phyloP scores from a whole-genome alignment of 2,797 vertebrate species.

The Sebastes itinus region DNA sequence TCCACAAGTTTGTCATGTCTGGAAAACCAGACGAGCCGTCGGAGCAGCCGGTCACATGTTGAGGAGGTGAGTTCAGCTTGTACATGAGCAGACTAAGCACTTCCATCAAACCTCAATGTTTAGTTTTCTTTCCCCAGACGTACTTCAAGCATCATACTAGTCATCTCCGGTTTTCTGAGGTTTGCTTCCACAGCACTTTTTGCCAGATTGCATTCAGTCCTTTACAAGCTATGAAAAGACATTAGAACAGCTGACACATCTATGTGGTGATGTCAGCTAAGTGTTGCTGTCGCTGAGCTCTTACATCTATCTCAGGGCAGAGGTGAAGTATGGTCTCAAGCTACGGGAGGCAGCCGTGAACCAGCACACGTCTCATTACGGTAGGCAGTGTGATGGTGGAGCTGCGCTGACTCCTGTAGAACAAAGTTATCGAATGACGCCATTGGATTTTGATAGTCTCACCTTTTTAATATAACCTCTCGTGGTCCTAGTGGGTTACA shows the following conservation, averaged over 20 bases:
- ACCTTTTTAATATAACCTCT: conserved; percentile 51
- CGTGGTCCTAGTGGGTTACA: conserved; percentile 57
- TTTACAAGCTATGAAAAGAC: conserved; percentile 62
- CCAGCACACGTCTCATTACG: conserved; percentile 19
- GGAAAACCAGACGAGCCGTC: conserved; percentile 62
- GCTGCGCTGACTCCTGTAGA: conserved; percentile 9
- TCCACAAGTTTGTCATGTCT: conserved; percentile 54
- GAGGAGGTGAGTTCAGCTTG: conserved; percentile 52
- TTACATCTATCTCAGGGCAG: conserved; percentile 59
- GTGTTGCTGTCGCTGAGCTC: conserved; percentile 60
- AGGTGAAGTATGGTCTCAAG: conserved; percentile 57
- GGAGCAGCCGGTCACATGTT: conserved; percentile 48
- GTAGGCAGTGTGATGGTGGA: not conserved
- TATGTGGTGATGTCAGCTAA: conserved; percentile 60
- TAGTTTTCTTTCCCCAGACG: not conserved
- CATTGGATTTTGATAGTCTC: conserved; percentile 67
- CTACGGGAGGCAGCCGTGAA: conserved; percentile 19
- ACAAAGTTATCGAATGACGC: conserved; percentile 56
- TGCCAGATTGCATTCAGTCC: conserved; percentile 48
- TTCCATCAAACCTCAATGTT: conserved; percentile 40
- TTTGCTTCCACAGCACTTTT: conserved; percentile 44
- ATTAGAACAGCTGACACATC: conserved; percentile 64
- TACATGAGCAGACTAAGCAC: conserved; percentile 46
- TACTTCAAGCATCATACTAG: conserved; percentile 32
- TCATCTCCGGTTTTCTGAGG: conserved; percentile 30